A percentile compares a stretch with the other conserved stretches of the same genome.
phyloP scores from a whole-genome alignment of 1,140 invertebrate species.

The Eupeodes corollae region DNA sequence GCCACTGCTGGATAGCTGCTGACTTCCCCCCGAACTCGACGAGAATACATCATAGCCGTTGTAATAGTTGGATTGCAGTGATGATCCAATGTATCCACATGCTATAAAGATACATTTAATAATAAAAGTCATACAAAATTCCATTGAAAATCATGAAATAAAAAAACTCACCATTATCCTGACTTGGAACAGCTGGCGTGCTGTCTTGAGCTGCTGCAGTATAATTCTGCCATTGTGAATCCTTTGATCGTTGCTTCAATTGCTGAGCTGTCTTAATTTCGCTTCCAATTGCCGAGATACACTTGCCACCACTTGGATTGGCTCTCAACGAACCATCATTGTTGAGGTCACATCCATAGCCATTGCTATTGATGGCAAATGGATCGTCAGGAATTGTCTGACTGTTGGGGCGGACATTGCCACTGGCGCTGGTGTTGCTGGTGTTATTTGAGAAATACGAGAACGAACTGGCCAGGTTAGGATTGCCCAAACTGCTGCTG shows the following conservation, averaged over 20 bases:
- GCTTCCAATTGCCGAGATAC: conserved; percentile 33
- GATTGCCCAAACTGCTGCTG: conserved; percentile 5
- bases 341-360: not conserved
- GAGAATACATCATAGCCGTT: conserved; percentile 30
- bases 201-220: conserved; percentile 3
- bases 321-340: not conserved
- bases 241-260: conserved; percentile 27
- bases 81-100: no score
- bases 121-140: no score
- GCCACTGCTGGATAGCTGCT: not conserved
- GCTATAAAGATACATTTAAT: no score
- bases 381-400: not conserved
- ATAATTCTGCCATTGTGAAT: conserved; percentile 23
- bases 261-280: conserved; percentile 25
- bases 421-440: conserved; percentile 1
- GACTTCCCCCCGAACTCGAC: not conserved
- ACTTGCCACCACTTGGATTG: conserved; percentile 10
- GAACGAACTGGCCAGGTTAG: conserved; percentile 14
- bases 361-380: not conserved
- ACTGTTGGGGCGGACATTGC: not conserved
- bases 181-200: not conserved
- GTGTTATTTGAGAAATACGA: conserved; percentile 31
- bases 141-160: no score
- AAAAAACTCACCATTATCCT: conserved; percentile 6
- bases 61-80: conserved; percentile 31